These are phyloP conservation scores for Bombus confusus DNA, from an alignment of 1,140 invertebrate genomes.

Conservation along the genomic window DNA sequence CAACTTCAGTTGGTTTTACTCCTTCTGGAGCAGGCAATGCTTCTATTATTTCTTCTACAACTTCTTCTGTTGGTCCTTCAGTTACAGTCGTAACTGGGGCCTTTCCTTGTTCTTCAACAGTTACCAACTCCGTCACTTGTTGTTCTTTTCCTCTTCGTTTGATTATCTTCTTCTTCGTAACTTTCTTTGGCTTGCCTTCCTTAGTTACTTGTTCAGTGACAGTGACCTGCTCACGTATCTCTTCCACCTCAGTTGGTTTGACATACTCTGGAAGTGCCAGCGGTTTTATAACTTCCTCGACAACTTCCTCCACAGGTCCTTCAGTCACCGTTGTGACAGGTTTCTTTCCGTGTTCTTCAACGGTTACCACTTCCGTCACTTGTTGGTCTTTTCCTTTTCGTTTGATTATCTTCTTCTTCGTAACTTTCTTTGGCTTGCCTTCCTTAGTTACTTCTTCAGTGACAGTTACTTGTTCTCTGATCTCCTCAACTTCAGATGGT, in stretches of 20 bases:
- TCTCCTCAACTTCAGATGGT: slow-evolving; percentile 74
- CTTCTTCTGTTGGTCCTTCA: slow-evolving; percentile 63
- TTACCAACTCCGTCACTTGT: slow-evolving; percentile 71
- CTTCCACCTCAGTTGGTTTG: slow-evolving; percentile 65
- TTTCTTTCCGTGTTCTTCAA: slow-evolving; percentile 71
- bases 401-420: slow-evolving; percentile 66
- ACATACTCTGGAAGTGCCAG: background rate
- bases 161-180: slow-evolving; percentile 75
- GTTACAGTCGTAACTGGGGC: slow-evolving; percentile 63
- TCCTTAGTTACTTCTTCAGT: slow-evolving; percentile 78
- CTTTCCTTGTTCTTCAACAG: slow-evolving; percentile 72
- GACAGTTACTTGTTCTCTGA: slow-evolving; percentile 78
- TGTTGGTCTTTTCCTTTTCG: slow-evolving; percentile 78
- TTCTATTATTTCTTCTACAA: too few species aligned
- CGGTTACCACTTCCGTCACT: slow-evolving; percentile 70
- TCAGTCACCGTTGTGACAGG: slow-evolving; percentile 61
- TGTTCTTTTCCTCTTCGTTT: slow-evolving; percentile 72
- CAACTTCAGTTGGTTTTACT: too few species aligned
- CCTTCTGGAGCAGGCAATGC: too few species aligned
- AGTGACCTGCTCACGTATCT: slow-evolving; percentile 78
- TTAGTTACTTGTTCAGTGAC: slow-evolving; percentile 76
- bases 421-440: slow-evolving; percentile 75
- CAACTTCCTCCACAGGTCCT: slow-evolving; percentile 46
- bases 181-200: slow-evolving; percentile 2
- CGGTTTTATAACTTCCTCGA: background rate